Conservation (phyloP, 2,888 invertebrate species). For the Scelioninae gen. 2 region DNA sequence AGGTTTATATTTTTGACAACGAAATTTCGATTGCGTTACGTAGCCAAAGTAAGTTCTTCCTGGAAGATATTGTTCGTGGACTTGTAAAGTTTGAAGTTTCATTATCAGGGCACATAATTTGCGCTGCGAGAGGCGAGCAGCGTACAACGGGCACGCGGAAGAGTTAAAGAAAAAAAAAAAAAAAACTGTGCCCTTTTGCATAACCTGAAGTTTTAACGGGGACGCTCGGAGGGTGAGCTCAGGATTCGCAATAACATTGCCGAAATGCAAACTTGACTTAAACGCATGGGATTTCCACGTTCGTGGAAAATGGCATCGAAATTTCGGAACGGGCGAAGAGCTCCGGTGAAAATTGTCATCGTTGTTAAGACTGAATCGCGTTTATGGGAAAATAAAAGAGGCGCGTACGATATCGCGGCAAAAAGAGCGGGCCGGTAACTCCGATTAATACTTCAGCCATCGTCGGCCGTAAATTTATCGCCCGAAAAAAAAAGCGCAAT, state of each 20-base stretch:
- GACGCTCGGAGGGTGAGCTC: constrained; percentile 26
- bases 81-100: constrained; percentile 5
- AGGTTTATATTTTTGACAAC: not conserved
- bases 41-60: not conserved
- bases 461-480: constrained; percentile 5
- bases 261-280: constrained; percentile 45
- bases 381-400: constrained; percentile 31
- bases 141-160: too few relatives aligned
- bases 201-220: too few relatives aligned
- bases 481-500: constrained; percentile 12
- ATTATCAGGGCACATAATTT: not conserved
- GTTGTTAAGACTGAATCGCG: constrained; percentile 36
- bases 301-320: constrained; percentile 46
- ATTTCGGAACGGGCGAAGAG: constrained; percentile 32
- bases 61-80: constrained; percentile 4
- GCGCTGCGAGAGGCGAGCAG: too few relatives aligned
- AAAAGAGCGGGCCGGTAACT: constrained; percentile 7
- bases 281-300: constrained; percentile 45
- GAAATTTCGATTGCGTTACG: too few relatives aligned
- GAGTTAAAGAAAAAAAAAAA: too few relatives aligned
- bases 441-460: constrained; percentile 19
- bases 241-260: constrained; percentile 47
- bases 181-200: too few relatives aligned
- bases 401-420: constrained; percentile 25
- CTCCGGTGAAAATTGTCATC: constrained; percentile 40